A percentile compares a stretch with the other conserved stretches of the same genome.
These are phyloP conservation scores for Saxidomus purpurata DNA, from an alignment of 1,140 invertebrate species.

Conservation along the genomic window DNA sequence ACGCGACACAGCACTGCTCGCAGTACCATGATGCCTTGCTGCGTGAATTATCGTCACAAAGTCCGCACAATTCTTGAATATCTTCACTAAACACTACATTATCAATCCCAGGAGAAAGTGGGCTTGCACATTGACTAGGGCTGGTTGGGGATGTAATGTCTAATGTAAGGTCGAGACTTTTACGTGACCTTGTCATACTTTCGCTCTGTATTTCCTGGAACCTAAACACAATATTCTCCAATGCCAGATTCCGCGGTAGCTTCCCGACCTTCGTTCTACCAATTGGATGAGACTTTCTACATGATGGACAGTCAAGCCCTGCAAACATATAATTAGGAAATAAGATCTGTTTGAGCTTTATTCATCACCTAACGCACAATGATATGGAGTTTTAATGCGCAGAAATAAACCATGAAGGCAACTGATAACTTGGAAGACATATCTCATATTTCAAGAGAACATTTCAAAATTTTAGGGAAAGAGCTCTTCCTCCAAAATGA, in stretches of 20 bases:
- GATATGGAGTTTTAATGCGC: too few species aligned
- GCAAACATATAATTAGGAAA: conserved; percentile 16
- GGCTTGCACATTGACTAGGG: conserved; percentile 36
- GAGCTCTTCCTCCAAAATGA: too few species aligned
- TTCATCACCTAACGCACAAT: too few species aligned
- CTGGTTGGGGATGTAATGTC: conserved; percentile 33
- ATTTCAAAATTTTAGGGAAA: too few species aligned
- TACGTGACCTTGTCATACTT: conserved; percentile 72
- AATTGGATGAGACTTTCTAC: conserved; percentile 74
- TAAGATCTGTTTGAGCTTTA: too few species aligned
- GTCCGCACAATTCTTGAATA: conserved; percentile 90
- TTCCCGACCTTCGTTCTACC: conserved; percentile 71
- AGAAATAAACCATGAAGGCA: too few species aligned
- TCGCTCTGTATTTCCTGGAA: conserved; percentile 88
- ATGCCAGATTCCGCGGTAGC: conserved; percentile 95
- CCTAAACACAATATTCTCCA: conserved; percentile 97
- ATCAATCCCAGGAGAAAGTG: conserved; percentile 62
- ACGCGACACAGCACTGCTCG: conserved; percentile 97
- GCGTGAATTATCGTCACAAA: conserved; percentile 93
- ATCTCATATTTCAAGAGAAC: too few species aligned
- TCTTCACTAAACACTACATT: conserved; percentile 71
- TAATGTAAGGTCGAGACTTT: conserved; percentile 69
- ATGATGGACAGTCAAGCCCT: conserved; percentile 82
- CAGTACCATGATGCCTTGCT: conserved; percentile 95
- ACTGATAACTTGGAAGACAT: too few species aligned